Evolutionary conservation across 2,888 invertebrate species (phyloP), one percentile per base, ranked within the genome.

Genomic region (Proisotoma minuta): DNA sequence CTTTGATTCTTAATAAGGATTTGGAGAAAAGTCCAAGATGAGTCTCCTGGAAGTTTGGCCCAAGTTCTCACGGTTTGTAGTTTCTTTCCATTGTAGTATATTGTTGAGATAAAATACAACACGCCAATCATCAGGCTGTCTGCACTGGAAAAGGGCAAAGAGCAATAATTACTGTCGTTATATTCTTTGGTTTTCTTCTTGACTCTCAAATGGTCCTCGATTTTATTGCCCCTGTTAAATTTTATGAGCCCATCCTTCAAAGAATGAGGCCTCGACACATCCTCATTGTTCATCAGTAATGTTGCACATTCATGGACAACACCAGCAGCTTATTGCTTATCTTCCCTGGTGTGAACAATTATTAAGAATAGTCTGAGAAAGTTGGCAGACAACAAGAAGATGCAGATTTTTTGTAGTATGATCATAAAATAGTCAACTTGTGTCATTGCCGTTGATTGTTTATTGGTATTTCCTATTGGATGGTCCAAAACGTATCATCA

Each of bases 141-240:
- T 64, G 52, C 49, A 53, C 59, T 57, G 58, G 50, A 63, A 62
- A 66, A 66, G 62, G 63, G 66, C 61, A 66, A 67, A 58, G 54
- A 69, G 68, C 69, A 72, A 72, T 72, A 72, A 72, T 72, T 72
- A 70, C 68, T 48, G 59, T 71, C 71, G 71, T 71, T 71, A 71
- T 69, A n/a, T 66, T 62, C 69, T 69, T 71, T 66, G 66, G 71
- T 68, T 71, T 56, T 47, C 47, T 56, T 69, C 61, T n/a, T n/a
- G 57, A 67, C 67, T 60, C 52, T 54, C 57, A 61, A 56, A 64
- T 62, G 65, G 65, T 63, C 53, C 60, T 54, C 58, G 50, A 57
- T 68, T 71, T 71, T 71, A 68, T 68, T 67, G 63, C 66, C 63
- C 66, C 63, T 59, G 61, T 65, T 60, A 65, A 68, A 52, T 57